Evolutionary conservation across 2,797 vertebrate genomes (phyloP).

Genomic region (Poecilia picta): DNA sequence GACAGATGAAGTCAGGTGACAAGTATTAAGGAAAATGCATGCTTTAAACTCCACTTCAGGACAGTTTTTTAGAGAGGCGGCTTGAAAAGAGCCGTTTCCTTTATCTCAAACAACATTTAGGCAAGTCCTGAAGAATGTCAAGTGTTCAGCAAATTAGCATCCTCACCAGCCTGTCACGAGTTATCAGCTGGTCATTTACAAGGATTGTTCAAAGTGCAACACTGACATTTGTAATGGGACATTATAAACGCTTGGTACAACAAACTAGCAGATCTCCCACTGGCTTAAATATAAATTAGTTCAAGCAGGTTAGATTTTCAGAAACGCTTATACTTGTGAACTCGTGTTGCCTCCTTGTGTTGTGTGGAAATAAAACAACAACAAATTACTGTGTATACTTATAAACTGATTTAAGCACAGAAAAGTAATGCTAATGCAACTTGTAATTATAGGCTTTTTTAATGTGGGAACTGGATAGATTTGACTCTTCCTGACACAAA

Average conservation of each 20-base stretch:
- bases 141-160: slow-evolving; percentile 69
- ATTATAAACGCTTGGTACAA: slow-evolving; percentile 43
- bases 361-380: slow-evolving; percentile 13
- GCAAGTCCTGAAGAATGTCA: slow-evolving; percentile 57
- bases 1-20: slow-evolving; percentile 43
- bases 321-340: not conserved
- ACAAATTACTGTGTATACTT: slow-evolving; percentile 32
- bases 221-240: slow-evolving; percentile 37
- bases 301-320: slow-evolving; percentile 7
- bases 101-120: slow-evolving; percentile 37
- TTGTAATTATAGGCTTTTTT: slow-evolving; percentile 36
- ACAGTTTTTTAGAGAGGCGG: slow-evolving; percentile 60
- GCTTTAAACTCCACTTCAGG: slow-evolving; percentile 36
- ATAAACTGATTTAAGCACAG: slow-evolving; percentile 15
- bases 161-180: slow-evolving; percentile 71
- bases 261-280: slow-evolving; percentile 16
- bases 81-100: slow-evolving; percentile 45
- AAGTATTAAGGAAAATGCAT: slow-evolving; percentile 36
- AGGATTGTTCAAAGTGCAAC: slow-evolving; percentile 75
- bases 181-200: slow-evolving; percentile 70
- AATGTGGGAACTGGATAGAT: slow-evolving; percentile 16
- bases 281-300: slow-evolving; percentile 1
- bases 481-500: slow-evolving; percentile 22
- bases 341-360: not conserved
- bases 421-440: slow-evolving; percentile 21